Evolutionary conservation across 1,140 invertebrate species (phyloP).

Genomic region (Odontomachus brunneus): DNA sequence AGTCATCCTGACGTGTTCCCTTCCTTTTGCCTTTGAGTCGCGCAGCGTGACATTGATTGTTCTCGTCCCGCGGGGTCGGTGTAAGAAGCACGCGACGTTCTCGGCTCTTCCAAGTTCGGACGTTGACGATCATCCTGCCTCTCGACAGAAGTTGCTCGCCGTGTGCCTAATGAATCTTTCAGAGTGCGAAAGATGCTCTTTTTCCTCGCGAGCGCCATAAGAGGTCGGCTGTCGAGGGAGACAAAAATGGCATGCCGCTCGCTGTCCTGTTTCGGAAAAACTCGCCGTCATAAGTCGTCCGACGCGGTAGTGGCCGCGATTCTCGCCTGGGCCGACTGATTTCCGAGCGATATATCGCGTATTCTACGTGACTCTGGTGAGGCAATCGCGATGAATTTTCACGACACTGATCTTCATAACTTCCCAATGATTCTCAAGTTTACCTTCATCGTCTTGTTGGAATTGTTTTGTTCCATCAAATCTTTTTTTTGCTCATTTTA

Average conservation of each 20-base stretch:
- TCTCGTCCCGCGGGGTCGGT: slow-evolving; percentile 1
- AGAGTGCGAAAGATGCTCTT: slow-evolving; percentile 61
- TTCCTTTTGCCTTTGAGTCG: neutral
- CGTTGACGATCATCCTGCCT: slow-evolving; percentile 27
- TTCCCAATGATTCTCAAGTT: slow-evolving; percentile 7
- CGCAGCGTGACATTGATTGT: slow-evolving; percentile 46
- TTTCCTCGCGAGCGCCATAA: slow-evolving; percentile 64
- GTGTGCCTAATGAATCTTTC: slow-evolving; percentile 60
- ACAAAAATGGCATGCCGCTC: slow-evolving; percentile 67
- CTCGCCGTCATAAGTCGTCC: slow-evolving; percentile 65
- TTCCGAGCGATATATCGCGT: slow-evolving; percentile 12
- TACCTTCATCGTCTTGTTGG: no score
- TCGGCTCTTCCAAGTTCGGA: slow-evolving; percentile 55
- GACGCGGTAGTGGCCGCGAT: slow-evolving; percentile 37
- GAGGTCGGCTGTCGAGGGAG: slow-evolving; percentile 45
- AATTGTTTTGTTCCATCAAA: no score
- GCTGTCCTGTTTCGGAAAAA: slow-evolving; percentile 70
- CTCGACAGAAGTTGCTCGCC: slow-evolving; percentile 49
- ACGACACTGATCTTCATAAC: neutral
- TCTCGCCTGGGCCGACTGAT: slow-evolving; percentile 15
- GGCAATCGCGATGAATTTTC: neutral
- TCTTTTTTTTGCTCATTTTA: no score
- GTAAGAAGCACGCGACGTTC: slow-evolving; percentile 27
- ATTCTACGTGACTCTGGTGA: no score
- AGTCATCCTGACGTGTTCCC: neutral